Evolutionary conservation across 2,797 vertebrate genomes (phyloP), one percentile per base, ranked within the genome.

Genomic region (Hypotaenidia okinawae): DNA sequence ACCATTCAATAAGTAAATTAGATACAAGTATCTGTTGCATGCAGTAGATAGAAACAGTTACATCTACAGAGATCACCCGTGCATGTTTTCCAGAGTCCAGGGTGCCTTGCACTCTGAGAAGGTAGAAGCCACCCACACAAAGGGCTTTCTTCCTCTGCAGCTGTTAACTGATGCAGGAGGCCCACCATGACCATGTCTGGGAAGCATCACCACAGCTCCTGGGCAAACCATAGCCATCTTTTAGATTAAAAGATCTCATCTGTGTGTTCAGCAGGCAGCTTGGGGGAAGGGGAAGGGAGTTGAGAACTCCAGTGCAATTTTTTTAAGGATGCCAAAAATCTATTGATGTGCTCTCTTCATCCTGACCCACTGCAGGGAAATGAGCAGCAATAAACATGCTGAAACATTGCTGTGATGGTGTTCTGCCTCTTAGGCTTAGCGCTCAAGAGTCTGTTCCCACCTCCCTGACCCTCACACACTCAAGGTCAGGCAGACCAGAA

Each of bases 351-450:
- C 97, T 97, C 96, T 94, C 66, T 93, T 91, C 0, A 54, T 97
- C 96, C 85, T 95, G 93, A 87, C 93, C 90, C 88, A 93, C 92
- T 96, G 87, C 97, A 97, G 96, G 96, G 91, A 97, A 97, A 93
- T 43, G 68, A 95, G 94, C 95, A 98, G 97, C 97, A 98, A 98
- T 98, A 98, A 98, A 98, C 37, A 22, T 84, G 68, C 85, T 93
- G 91, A 96, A 95, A 82, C 75, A 55, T 45, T 57, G 64, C 37
- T 4, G 0, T 39, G 84, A 67, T 93, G 64, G 41, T 90, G 90
- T 51, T 84, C 74, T 82, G 67, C 63, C 59, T 92, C 35, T 45
- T 37, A 10, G 66, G 47, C 47, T 66, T 66, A 51, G 24, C 13
- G 16, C 27, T 69, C 51, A 68, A 68, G 41, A 45, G 32, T 8